Percentiles rank a stretch among this genome's conserved stretches.
Evolutionary conservation across 2,113 vertebrate genomes (phyloP).

Genomic region (Procapra przewalskii): DNA sequence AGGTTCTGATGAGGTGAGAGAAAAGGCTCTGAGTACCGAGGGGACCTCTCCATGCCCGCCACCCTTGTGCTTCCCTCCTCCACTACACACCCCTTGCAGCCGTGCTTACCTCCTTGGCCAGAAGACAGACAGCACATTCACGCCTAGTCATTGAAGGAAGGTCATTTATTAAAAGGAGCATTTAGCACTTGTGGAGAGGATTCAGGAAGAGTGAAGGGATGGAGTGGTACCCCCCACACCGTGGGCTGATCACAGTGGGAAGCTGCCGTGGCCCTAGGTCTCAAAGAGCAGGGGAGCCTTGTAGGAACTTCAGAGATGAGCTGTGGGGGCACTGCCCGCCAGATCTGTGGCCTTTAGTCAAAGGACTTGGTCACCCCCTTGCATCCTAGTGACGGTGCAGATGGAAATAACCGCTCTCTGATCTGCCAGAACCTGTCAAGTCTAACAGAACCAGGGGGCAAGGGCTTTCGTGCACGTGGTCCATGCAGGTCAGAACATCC

Average conservation of each 20-base stretch:
- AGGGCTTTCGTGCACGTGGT: rapidly evolving
- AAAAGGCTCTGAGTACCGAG: background rate
- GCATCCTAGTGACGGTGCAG: background rate
- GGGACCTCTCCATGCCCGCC: background rate
- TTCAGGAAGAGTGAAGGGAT: background rate
- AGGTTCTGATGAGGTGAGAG: background rate
- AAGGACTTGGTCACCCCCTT: background rate
- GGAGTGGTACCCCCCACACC: background rate
- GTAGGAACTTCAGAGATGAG: background rate
- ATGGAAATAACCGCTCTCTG: too few relatives aligned
- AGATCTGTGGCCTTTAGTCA: background rate
- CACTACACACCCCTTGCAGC: background rate
- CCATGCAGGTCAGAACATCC: background rate
- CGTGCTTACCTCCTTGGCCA: background rate
- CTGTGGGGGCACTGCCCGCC: background rate
- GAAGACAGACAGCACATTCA: background rate
- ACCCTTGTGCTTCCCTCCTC: background rate
- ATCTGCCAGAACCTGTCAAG: background rate
- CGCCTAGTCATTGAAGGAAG: background rate
- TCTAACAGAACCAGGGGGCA: background rate
- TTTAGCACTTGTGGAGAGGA: background rate
- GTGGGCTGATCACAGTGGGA: background rate
- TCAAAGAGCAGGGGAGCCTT: background rate
- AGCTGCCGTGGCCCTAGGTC: background rate
- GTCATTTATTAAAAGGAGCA: background rate